Evolutionary conservation across 2,113 vertebrate species (phyloP), one percentile per base, ranked within the genome.

Genomic region (Lonchura striata): DNA sequence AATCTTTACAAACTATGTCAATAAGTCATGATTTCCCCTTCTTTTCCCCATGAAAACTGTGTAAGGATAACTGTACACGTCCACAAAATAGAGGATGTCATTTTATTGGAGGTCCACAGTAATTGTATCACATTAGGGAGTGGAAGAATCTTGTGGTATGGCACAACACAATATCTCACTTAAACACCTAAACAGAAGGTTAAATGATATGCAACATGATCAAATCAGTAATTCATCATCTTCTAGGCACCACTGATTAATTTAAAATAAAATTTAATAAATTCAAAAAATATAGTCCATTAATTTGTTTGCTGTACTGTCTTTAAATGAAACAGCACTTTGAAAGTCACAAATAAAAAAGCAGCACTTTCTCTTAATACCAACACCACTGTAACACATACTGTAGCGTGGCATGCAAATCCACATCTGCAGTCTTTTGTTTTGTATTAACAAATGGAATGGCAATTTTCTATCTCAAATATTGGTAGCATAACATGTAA

Each of bases 21-120:
- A 37, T 20, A n/a, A 28, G 44, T 39, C 22, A 60, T 9, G 4
- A 77, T 28, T 75, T 53, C 19, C 39, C 92, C 24, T 20, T 53
- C 18, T 44, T 37, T 63, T 63, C 46, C 88, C 88, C 85, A 41
- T 9, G 61, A 85, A 85, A 76, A 44, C 37, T 81, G 57, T 66
- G n/a, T 50, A 98, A 98, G 97, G 97, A 97, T 74, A 92, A 97
- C 75, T 59, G 53, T 69, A 97, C 91, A 68, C 94, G 81, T 87
- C 80, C 76, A 87, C 24, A 49, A 86, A 88, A 96, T 92, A 95
- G 94, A 98, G 94, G 97, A 96, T 71, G 94, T 93, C 90, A 98
- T 97, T 99, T 99, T 99, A 98, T 99, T 99, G 97, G 97, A 98
- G 98, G 98, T 98, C 98, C 98, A 98, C 95, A 97, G 97, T 98